A percentile compares a stretch with the other conserved stretches of the same genome.
Evolutionary conservation across 2,888 invertebrate genomes (phyloP).

Genomic region (Tinea semifulvella): DNA sequence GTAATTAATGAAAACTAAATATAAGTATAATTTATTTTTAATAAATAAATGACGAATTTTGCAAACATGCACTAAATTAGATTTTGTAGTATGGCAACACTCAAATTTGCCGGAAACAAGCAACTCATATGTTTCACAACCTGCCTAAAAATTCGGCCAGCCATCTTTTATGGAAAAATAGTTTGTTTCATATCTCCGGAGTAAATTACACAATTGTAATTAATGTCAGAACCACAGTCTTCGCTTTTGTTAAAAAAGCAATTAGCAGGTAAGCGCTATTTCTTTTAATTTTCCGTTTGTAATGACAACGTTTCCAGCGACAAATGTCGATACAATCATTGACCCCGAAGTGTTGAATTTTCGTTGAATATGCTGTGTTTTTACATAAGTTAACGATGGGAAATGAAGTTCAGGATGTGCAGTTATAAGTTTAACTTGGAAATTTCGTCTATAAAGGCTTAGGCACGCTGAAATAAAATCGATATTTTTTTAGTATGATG

Average conservation of each 20-base stretch:
- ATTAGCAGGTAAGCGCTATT: conserved; percentile 82
- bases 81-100: conserved; percentile 38
- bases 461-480: conserved; percentile 37
- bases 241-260: conserved; percentile 95
- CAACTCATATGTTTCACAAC: conserved; percentile 64
- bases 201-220: conserved; percentile 83
- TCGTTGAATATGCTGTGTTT: conserved; percentile 23
- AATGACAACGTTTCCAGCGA: conserved; percentile 36
- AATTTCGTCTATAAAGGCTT: background rate
- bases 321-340: conserved; percentile 51
- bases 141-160: conserved; percentile 68
- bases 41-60: too few species aligned
- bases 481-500: conserved; percentile 34
- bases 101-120: conserved; percentile 46
- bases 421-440: background rate
- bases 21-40: too few species aligned
- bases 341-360: conserved; percentile 63
- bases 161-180: conserved; percentile 78
- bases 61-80: too few species aligned
- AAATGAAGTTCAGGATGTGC: background rate
- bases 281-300: conserved; percentile 18
- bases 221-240: conserved; percentile 96
- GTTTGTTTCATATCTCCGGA: conserved; percentile 77
- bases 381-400: background rate
- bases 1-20: too few species aligned